Percentiles rank a stretch among this genome's conserved stretches.
phyloP scores from a whole-genome alignment of 2,888 invertebrate genomes.

The Nasonovia ribisnigri region DNA sequence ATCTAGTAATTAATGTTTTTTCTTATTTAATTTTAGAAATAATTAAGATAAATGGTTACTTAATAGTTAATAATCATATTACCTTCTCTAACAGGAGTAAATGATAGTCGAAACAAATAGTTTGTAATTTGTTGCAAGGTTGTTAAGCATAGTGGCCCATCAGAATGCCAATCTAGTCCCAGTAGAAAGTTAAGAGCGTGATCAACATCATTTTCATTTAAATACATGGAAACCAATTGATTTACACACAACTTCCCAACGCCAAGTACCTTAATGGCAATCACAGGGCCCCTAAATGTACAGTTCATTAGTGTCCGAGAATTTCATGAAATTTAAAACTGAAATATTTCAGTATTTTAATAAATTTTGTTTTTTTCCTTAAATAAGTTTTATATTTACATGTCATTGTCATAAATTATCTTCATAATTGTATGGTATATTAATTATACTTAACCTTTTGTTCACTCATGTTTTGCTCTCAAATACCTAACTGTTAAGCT shows the following conservation, averaged over 20 bases:
- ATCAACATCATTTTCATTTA: constrained; percentile 76
- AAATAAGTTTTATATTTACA: too few species aligned
- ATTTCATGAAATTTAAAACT: too few species aligned
- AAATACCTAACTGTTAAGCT: too few species aligned
- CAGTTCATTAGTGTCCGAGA: too few species aligned
- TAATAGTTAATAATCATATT: constrained; percentile 36
- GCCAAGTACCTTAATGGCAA: constrained; percentile 73
- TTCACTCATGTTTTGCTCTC: too few species aligned
- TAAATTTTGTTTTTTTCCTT: too few species aligned
- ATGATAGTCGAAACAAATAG: constrained; percentile 75
- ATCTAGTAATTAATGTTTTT: background rate
- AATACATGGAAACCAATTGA: constrained; percentile 76
- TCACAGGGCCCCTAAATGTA: constrained; percentile 75
- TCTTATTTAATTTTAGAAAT: background rate
- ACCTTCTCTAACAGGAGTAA: constrained; percentile 76
- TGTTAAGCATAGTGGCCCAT: constrained; percentile 81
- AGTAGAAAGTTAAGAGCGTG: constrained; percentile 78
- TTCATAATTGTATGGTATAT: too few species aligned
- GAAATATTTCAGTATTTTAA: too few species aligned
- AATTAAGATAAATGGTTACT: background rate
- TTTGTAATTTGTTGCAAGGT: constrained; percentile 82
- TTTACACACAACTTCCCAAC: constrained; percentile 71
- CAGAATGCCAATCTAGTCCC: constrained; percentile 83
- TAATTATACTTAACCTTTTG: too few species aligned
- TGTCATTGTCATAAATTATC: too few species aligned